Evolutionary conservation across 2,797 vertebrate species (phyloP).

Genomic region (Oreonectes daqikongensis): DNA sequence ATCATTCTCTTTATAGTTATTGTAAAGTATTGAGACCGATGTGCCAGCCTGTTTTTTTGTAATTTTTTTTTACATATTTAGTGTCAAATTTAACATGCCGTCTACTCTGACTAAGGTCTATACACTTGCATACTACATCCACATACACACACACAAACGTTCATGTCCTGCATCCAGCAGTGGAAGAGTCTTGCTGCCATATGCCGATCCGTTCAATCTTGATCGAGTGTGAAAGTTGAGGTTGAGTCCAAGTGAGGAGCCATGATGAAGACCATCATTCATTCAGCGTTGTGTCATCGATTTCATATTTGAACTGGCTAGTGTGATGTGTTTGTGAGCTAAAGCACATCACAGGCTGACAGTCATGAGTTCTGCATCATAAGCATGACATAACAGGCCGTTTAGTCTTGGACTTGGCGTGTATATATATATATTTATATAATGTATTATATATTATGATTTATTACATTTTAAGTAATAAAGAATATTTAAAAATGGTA

Average conservation of each 20-base stretch:
- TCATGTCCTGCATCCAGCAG: constrained; percentile 29
- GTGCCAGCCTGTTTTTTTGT: no score
- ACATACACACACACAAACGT: neutral
- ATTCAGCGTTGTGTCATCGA: constrained; percentile 5
- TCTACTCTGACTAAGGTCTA: constrained; percentile 29
- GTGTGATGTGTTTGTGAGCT: constrained; percentile 8
- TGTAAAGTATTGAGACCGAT: no score
- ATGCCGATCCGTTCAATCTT: constrained; percentile 59
- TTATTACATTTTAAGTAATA: no score
- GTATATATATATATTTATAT: neutral
- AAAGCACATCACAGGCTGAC: constrained; percentile 20
- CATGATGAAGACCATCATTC: constrained; percentile 51
- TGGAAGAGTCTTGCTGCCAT: constrained; percentile 21
- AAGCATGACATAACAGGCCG: constrained; percentile 1
- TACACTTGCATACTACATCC: constrained; percentile 9
- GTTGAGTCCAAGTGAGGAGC: constrained; percentile 67
- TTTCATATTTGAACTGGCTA: constrained; percentile 16
- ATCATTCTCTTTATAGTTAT: no score
- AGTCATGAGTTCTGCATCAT: constrained; percentile 30
- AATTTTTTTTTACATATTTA: no score
- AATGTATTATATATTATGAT: no score
- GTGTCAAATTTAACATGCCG: neutral
- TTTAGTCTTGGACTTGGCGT: constrained; percentile 3
- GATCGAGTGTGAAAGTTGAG: constrained; percentile 84
- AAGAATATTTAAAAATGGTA: no score